These are phyloP conservation scores for Cynoglossus semilaevis DNA, from an alignment of 2,113 vertebrate species.

Conservation along the genomic window DNA sequence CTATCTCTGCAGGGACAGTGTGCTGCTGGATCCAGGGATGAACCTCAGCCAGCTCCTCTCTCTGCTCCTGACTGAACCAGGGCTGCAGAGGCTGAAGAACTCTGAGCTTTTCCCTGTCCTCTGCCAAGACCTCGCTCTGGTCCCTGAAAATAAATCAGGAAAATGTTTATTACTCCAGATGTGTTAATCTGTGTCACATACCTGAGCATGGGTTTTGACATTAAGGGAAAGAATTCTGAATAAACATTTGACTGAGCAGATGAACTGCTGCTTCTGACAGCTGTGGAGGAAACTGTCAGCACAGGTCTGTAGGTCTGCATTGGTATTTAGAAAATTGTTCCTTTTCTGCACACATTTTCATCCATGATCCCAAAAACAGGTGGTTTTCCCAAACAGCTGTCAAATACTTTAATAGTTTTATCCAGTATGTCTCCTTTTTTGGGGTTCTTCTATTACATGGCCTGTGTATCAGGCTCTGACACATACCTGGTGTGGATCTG, in stretches of 20 bases:
- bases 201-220: too few species aligned
- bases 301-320: background rate
- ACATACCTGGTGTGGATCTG: constrained; percentile 84
- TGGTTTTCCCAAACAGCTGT: background rate
- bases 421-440: background rate
- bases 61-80: constrained; percentile 80
- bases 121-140: constrained; percentile 78
- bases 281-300: background rate
- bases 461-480: too few species aligned
- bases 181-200: too few species aligned
- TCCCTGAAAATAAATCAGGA: constrained; percentile 63
- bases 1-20: constrained; percentile 73
- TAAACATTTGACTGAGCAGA: background rate
- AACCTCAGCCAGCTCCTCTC: constrained; percentile 81
- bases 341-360: background rate
- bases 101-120: constrained; percentile 82
- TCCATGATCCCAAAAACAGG: background rate
- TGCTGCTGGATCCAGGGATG: constrained; percentile 80
- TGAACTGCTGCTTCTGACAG: background rate
- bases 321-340: background rate
- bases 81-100: constrained; percentile 80
- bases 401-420: background rate
- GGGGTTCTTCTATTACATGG: too few species aligned
- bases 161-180: background rate
- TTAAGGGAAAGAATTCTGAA: too few species aligned